Conservation (phyloP, 1,140 invertebrate species). For the Meloidogyne chitwoodi region DNA sequence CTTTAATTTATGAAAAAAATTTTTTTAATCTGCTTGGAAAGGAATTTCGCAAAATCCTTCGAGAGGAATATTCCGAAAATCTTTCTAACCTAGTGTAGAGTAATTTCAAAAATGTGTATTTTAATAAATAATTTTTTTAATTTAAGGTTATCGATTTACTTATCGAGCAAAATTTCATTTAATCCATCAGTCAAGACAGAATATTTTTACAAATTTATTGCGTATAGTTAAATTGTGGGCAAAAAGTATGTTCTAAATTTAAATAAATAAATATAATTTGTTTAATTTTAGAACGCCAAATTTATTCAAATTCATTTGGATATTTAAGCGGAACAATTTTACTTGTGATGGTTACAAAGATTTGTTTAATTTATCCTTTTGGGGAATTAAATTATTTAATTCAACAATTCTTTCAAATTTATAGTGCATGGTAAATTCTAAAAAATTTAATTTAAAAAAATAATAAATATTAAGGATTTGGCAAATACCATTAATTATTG, state of each 20-base stretch:
- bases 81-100: too few relatives aligned
- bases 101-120: too few relatives aligned
- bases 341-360: neutral
- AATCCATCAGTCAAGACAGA: neutral
- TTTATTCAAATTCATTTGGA: neutral
- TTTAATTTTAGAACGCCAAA: neutral
- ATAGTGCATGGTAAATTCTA: too few relatives aligned
- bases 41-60: too few relatives aligned
- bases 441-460: too few relatives aligned
- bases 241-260: slow-evolving; percentile 5
- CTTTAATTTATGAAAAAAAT: too few relatives aligned
- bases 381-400: neutral
- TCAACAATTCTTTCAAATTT: too few relatives aligned
- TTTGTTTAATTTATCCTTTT: neutral
- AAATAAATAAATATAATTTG: neutral
- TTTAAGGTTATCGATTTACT: neutral
- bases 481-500: neutral
- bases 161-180: neutral
- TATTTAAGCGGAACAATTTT: slow-evolving; percentile 4
- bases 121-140: too few relatives aligned
- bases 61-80: too few relatives aligned
- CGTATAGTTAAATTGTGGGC: neutral
- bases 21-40: too few relatives aligned
- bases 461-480: neutral
- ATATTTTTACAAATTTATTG: neutral